Conservation (phyloP, 2,888 invertebrate species). For the Sepiola atlantica region DNA sequence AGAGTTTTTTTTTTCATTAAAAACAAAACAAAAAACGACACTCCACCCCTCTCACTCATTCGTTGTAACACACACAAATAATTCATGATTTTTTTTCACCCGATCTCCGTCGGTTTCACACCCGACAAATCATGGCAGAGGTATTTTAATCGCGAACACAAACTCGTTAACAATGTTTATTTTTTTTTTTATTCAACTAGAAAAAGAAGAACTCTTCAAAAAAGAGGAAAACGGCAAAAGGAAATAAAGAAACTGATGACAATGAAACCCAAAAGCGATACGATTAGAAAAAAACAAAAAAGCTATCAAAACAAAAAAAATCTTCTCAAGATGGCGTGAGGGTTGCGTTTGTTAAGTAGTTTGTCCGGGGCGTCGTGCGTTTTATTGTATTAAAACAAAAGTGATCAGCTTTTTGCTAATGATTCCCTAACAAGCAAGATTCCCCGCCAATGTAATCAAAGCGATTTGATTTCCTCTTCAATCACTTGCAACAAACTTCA, state of each 20-base stretch:
- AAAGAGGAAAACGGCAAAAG: not conserved
- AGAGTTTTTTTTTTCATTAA: too few relatives aligned
- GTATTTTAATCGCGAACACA: too few relatives aligned
- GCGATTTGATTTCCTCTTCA: constrained; percentile 8
- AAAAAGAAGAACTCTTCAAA: too few relatives aligned
- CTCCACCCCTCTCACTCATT: too few relatives aligned
- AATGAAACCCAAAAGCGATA: not conserved
- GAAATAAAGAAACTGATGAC: not conserved
- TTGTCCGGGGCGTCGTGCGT: not conserved
- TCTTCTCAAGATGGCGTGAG: not conserved
- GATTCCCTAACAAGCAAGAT: not conserved
- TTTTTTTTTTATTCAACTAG: too few relatives aligned
- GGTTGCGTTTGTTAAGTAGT: not conserved
- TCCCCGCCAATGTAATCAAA: not conserved
- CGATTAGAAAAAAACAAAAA: not conserved
- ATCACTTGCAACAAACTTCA: not conserved
- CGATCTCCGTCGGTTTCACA: not conserved
- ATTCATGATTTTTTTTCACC: not conserved
- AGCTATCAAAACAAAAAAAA: not conserved
- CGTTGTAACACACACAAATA: too few relatives aligned
- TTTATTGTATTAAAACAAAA: not conserved
- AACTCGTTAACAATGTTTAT: too few relatives aligned
- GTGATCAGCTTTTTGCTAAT: constrained; percentile 22
- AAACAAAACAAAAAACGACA: too few relatives aligned
- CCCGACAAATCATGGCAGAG: too few relatives aligned